Percentiles rank a stretch among this genome's conserved stretches.
These are phyloP conservation scores for Agrotis puta DNA, from an alignment of 2,888 invertebrate species.

Conservation along the genomic window DNA sequence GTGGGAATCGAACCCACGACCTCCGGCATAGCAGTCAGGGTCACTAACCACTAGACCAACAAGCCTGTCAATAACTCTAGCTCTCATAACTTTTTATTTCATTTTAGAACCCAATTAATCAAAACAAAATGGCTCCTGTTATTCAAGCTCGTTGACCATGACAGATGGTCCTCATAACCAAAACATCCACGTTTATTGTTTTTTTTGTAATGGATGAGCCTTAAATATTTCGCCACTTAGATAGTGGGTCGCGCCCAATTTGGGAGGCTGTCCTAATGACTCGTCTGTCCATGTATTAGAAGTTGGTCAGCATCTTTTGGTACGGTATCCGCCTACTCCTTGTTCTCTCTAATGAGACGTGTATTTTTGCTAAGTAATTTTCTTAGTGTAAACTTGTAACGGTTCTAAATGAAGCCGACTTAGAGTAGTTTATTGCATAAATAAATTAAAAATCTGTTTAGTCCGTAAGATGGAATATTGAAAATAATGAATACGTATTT, in stretches of 20 bases:
- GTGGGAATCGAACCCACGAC: too few species aligned
- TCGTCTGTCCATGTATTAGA: slow-evolving; percentile 34
- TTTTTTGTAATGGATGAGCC: slow-evolving; percentile 43
- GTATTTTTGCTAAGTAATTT: neutral
- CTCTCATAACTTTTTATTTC: neutral
- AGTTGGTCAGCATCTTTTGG: slow-evolving; percentile 46
- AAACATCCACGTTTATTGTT: slow-evolving; percentile 48
- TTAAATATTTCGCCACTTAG: slow-evolving; percentile 49
- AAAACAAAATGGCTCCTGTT: slow-evolving; percentile 16
- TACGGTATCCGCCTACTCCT: slow-evolving; percentile 20
- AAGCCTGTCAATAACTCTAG: too few species aligned
- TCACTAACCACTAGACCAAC: too few species aligned
- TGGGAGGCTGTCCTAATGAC: slow-evolving; percentile 35
- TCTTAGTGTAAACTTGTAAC: too few species aligned
- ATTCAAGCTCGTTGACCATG: slow-evolving; percentile 46
- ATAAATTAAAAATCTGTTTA: too few species aligned
- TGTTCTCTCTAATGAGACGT: slow-evolving; percentile 20
- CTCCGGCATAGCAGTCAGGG: too few species aligned
- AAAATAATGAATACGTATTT: too few species aligned
- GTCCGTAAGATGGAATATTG: too few species aligned
- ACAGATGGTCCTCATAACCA: slow-evolving; percentile 43
- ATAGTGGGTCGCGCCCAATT: slow-evolving; percentile 57
- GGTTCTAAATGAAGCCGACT: too few species aligned
- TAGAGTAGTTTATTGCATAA: too few species aligned
- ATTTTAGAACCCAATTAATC: slow-evolving; percentile 9